Conservation (phyloP, 2,888 invertebrate genomes). For the Prosopocoilus inquinatus region DNA sequence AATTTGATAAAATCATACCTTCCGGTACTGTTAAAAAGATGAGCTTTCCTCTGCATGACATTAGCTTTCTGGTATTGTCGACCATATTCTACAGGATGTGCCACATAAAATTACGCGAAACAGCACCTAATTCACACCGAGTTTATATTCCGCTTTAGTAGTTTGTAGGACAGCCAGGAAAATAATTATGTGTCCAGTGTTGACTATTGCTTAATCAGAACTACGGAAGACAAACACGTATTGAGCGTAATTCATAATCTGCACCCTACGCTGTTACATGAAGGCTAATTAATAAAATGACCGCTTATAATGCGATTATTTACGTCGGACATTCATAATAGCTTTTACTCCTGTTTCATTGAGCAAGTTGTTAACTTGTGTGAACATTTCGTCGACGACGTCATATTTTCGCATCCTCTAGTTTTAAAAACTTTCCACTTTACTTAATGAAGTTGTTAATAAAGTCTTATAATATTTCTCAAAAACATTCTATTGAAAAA, state of each 20-base stretch:
- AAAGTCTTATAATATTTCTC: too few species aligned
- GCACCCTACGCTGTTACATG: slow-evolving; percentile 31
- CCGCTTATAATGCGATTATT: slow-evolving; percentile 25
- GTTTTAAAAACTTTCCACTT: too few species aligned
- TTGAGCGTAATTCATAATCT: slow-evolving; percentile 25
- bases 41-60: slow-evolving; percentile 17
- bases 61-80: slow-evolving; percentile 6
- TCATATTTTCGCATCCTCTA: too few species aligned
- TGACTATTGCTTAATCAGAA: slow-evolving; percentile 13
- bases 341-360: too few species aligned
- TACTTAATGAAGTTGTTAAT: too few species aligned
- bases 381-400: too few species aligned
- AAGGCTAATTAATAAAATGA: slow-evolving; percentile 32
- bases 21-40: slow-evolving; percentile 19
- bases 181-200: background rate
- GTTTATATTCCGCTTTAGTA: background rate
- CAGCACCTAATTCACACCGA: too few species aligned
- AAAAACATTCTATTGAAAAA: too few species aligned
- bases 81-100: background rate
- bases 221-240: slow-evolving; percentile 14
- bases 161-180: background rate
- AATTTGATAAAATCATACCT: slow-evolving; percentile 12
- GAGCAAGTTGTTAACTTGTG: too few species aligned
- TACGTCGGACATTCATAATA: slow-evolving; percentile 13
- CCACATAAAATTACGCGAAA: too few species aligned